Percentiles rank a stretch among this genome's conserved stretches.
Evolutionary conservation across 2,113 vertebrate genomes (phyloP).

Genomic region (Xiphorhynchus elegans): DNA sequence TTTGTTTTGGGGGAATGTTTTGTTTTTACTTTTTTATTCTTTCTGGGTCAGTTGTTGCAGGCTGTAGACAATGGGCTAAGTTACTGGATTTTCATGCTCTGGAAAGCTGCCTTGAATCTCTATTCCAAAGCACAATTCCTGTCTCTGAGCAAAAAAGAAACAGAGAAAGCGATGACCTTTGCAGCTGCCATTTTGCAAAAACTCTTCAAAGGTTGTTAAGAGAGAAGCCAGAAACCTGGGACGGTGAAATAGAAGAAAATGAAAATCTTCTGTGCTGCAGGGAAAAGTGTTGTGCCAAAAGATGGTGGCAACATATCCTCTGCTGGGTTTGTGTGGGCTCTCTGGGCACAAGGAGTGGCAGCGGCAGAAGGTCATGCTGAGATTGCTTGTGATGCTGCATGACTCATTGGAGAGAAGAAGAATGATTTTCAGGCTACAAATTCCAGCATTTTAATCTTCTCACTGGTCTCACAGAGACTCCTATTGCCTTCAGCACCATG

Average conservation of each 20-base stretch:
- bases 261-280: neutral
- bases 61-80: neutral
- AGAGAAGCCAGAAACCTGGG: slow-evolving; percentile 9
- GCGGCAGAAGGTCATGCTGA: neutral
- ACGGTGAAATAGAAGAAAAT: neutral
- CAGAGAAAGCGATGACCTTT: slow-evolving; percentile 10
- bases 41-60: neutral
- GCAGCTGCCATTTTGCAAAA: slow-evolving; percentile 40
- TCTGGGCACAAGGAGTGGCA: neutral
- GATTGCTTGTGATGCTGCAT: neutral
- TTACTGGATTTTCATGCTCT: neutral
- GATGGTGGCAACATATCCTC: neutral
- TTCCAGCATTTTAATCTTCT: neutral
- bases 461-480: neutral
- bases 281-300: neutral
- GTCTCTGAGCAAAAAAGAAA: neutral
- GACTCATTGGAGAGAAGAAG: neutral
- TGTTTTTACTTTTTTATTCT: fast-evolving
- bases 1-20: too few relatives aligned
- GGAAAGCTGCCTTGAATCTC: neutral
- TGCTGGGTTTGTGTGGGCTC: neutral
- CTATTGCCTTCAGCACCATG: neutral
- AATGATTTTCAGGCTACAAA: neutral
- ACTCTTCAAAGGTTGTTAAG: neutral
- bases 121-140: neutral